Conservation (phyloP, 2,888 invertebrate species). For the Drosophila fulvimacula region DNA sequence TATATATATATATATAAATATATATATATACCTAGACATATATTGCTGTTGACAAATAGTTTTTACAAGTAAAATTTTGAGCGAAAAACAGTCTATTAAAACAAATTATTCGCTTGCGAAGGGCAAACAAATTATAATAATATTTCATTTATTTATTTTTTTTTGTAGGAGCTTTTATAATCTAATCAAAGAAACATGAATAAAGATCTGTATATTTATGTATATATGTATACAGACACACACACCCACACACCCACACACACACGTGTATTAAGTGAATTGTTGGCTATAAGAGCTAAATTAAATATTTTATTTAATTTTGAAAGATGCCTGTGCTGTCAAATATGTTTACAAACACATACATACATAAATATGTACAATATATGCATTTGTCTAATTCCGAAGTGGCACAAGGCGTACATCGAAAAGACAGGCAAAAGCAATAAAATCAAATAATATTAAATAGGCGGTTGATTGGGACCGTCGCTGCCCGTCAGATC, state of each 20-base stretch:
- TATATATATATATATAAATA: neutral
- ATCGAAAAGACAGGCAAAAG: constrained; percentile 8
- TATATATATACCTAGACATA: neutral
- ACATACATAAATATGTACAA: neutral
- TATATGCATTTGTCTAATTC: constrained; percentile 22
- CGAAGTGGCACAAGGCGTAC: constrained; percentile 39
- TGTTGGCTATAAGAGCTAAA: constrained; percentile 15
- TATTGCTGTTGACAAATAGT: constrained; percentile 14
- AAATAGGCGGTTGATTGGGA: constrained; percentile 31
- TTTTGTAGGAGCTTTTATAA: constrained; percentile 8
- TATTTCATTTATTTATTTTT: neutral
- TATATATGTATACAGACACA: no score
- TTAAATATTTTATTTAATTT: constrained; percentile 18
- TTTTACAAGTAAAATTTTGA: neutral
- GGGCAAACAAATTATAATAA: neutral
- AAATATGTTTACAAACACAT: neutral
- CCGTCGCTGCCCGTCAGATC: constrained; percentile 1
- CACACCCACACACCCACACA: neutral
- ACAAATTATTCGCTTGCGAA: neutral
- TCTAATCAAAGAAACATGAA: constrained; percentile 13
- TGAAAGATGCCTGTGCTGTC: constrained; percentile 1
- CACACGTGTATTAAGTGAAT: constrained; percentile 9
- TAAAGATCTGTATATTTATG: neutral
- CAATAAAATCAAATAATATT: constrained; percentile 16
- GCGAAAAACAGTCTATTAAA: neutral